These are phyloP conservation scores for Gobius niger DNA, from an alignment of 2,113 vertebrate genomes.

Conservation along the genomic window DNA sequence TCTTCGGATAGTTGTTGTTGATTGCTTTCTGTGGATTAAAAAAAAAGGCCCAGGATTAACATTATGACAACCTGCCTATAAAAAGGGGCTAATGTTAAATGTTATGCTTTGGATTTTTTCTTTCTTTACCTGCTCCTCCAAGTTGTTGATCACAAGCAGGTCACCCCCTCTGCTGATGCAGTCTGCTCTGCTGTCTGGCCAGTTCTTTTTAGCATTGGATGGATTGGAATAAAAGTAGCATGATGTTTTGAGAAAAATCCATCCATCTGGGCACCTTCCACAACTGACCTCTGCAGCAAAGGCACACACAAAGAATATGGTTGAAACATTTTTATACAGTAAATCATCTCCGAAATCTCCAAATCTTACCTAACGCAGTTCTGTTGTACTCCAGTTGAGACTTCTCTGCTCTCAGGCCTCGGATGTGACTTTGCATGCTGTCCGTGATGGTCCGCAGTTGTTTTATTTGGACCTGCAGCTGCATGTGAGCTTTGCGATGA, in stretches of 20 bases:
- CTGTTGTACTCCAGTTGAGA: constrained; percentile 20
- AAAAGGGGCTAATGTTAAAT: not conserved
- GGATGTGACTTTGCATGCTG: constrained; percentile 34
- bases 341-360: not conserved
- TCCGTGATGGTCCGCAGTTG: constrained; percentile 23
- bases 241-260: constrained; percentile 43
- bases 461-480: constrained; percentile 31
- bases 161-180: constrained; percentile 52
- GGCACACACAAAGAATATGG: not conserved
- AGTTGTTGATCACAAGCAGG: constrained; percentile 54
- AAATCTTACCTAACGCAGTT: constrained; percentile 34
- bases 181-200: constrained; percentile 57
- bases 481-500: not conserved
- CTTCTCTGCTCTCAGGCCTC: constrained; percentile 34
- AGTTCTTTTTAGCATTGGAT: constrained; percentile 42
- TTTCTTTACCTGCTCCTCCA: constrained; percentile 58
- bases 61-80: not conserved
- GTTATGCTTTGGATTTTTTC: not conserved
- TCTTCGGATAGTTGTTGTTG: not conserved
- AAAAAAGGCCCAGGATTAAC: not conserved
- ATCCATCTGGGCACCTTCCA: constrained; percentile 47
- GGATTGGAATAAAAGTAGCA: constrained; percentile 63
- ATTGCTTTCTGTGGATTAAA: constrained; percentile 33
- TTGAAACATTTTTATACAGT: no score
- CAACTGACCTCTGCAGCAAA: constrained; percentile 61